Evolutionary conservation across 2,797 vertebrate genomes (phyloP).

Genomic region (Cossypha niveicapilla): DNA sequence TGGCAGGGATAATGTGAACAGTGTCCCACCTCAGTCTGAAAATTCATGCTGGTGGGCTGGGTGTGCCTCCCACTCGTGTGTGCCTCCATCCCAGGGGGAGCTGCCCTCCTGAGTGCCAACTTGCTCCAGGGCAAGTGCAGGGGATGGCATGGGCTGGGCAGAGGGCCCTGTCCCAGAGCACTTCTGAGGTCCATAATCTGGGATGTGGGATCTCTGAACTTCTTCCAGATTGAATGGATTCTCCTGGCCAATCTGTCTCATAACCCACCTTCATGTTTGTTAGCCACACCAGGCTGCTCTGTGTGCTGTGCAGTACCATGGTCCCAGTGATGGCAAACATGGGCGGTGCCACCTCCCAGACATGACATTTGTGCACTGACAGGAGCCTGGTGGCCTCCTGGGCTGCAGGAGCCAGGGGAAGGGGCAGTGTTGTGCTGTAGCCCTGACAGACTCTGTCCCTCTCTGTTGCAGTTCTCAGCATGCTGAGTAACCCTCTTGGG

Average conservation of each 20-base stretch:
- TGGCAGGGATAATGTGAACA: not conserved
- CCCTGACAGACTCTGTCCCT: slow-evolving; percentile 4
- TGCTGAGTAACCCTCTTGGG: slow-evolving; percentile 87
- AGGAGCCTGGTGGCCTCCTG: not conserved
- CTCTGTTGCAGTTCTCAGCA: slow-evolving; percentile 81
- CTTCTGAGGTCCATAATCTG: too few species aligned
- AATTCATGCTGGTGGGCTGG: not conserved
- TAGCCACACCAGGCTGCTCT: not conserved
- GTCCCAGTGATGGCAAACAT: not conserved
- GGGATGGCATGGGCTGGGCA: not conserved
- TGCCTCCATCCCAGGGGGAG: not conserved
- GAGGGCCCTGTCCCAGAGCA: not conserved
- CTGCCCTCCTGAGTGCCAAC: not conserved
- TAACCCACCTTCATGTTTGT: not conserved
- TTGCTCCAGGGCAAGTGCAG: not conserved
- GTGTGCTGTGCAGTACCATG: not conserved
- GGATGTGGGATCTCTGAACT: accelerated
- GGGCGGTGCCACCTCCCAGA: not conserved
- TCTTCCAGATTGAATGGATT: not conserved
- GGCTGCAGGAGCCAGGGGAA: not conserved
- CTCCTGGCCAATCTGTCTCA: not conserved
- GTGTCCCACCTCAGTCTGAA: not conserved
- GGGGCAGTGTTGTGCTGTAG: not conserved
- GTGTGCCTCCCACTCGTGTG: accelerated
- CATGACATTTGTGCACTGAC: accelerated